Base-by-base conservation (phyloP, 1,140 invertebrate species). In the Daktulosphaira vitifoliae region DNA sequence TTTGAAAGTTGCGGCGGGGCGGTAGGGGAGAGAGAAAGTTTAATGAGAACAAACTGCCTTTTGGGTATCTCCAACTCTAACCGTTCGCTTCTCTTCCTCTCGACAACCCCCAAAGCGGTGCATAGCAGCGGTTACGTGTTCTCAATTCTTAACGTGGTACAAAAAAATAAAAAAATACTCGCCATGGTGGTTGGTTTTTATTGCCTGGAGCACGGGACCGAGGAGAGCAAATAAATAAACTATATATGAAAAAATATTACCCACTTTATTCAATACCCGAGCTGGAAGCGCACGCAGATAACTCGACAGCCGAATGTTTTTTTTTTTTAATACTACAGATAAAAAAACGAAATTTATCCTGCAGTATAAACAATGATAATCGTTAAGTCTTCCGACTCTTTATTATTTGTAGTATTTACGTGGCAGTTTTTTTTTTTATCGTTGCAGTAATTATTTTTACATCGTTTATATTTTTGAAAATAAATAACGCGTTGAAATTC, bases 1-100 rank as follows among this genome's bases (percentile, higher is more conserved):
- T 59, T 44, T 37, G 42, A 59, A 59, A 37, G 39, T 59, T 42
- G 23, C n/a, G 42, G 16, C 9, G 39, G 38, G 23, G 54, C 29
- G 29, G 29, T 6, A 33, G 5, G 29, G 29, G 5, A 5, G 29
- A 59, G 54, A 59, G 39, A 59, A 44, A 44, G 39, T 59, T 59
- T 59, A 59, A 59, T 59, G 54, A 59, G 54, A 59, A 59, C 54
- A 59, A 59, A 59, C 54, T 59, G 54, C 54, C 54, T 59, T 59
- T 59, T 44, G 54, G 54, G 39, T 42, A 44, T 38, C 26, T 59
- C 54, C 23, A 16, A 37, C 54, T 22, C 15, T 33, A 33, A n/a
- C 20, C 53, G 48, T 13, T 20, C 22, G 22, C 22, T n/a, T 25
- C 38, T 22, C 29, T 33, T 11, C 29, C 29, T 33, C 29, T 33